Conservation (phyloP, 2,113 vertebrate species). For the Neolamprologus modestus region DNA sequence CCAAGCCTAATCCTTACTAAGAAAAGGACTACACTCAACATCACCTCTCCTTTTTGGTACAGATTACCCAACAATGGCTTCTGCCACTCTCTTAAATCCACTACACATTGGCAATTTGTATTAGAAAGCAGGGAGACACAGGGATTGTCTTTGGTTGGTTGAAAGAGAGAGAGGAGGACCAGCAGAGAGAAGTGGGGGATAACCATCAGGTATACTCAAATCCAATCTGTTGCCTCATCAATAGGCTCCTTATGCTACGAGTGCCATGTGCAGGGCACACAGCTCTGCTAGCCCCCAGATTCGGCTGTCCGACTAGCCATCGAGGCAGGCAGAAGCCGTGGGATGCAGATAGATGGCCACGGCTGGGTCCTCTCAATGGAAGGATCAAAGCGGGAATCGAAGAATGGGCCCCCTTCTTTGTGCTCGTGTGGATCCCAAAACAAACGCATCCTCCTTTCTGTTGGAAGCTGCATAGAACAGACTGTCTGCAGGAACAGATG, state of each 20-base stretch:
- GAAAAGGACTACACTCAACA: slow-evolving; percentile 62
- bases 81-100: slow-evolving; percentile 63
- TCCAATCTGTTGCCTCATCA: slow-evolving; percentile 68
- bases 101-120: slow-evolving; percentile 63
- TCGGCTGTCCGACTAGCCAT: background rate
- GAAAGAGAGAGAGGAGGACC: slow-evolving; percentile 11
- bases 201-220: slow-evolving; percentile 65
- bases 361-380: slow-evolving; percentile 50
- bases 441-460: slow-evolving; percentile 57
- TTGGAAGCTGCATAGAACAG: slow-evolving; percentile 20
- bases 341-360: background rate
- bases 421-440: slow-evolving; percentile 57
- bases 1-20: slow-evolving; percentile 50
- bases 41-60: slow-evolving; percentile 51
- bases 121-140: slow-evolving; percentile 54
- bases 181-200: slow-evolving; percentile 20
- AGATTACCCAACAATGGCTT: slow-evolving; percentile 65
- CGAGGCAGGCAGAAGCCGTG: slow-evolving; percentile 6
- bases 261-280: slow-evolving; percentile 35
- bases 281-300: background rate
- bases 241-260: slow-evolving; percentile 64
- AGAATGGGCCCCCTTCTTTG: slow-evolving; percentile 58
- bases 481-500: slow-evolving; percentile 51
- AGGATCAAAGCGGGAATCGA: slow-evolving; percentile 56
- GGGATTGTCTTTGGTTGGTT: slow-evolving; percentile 55